Percentiles rank a stretch among this genome's conserved stretches.
These are phyloP conservation scores for Chlorospingus flavigularis DNA, from an alignment of 2,797 vertebrate genomes.

Conservation along the genomic window DNA sequence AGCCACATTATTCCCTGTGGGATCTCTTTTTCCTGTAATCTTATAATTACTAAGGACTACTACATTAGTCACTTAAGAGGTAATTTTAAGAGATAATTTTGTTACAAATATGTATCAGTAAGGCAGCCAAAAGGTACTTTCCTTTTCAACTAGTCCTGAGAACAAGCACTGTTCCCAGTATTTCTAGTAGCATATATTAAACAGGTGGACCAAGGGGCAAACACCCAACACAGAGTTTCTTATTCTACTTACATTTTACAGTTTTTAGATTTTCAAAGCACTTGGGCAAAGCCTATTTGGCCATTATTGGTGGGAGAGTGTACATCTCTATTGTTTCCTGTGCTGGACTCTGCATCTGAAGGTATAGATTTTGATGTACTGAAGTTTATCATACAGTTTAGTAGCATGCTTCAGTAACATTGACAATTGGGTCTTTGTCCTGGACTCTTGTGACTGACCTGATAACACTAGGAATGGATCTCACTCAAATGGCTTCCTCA, in stretches of 20 bases:
- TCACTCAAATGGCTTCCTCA: background rate
- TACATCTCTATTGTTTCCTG: rapidly evolving
- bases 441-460: background rate
- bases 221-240: background rate
- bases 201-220: background rate
- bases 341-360: background rate
- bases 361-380: background rate
- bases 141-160: background rate
- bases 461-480: background rate
- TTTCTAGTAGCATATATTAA: background rate
- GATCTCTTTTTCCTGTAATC: background rate
- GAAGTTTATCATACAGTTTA: background rate
- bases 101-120: background rate
- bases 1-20: background rate
- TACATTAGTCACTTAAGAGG: background rate
- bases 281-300: background rate
- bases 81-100: background rate
- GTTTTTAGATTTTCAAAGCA: background rate
- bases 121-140: background rate
- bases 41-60: background rate
- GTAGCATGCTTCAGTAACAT: background rate
- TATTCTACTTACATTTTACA: background rate
- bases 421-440: background rate
- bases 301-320: background rate
- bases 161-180: background rate